Evolutionary conservation across 2,888 invertebrate genomes (phyloP).

Genomic region (Drosophila neotestacea): DNA sequence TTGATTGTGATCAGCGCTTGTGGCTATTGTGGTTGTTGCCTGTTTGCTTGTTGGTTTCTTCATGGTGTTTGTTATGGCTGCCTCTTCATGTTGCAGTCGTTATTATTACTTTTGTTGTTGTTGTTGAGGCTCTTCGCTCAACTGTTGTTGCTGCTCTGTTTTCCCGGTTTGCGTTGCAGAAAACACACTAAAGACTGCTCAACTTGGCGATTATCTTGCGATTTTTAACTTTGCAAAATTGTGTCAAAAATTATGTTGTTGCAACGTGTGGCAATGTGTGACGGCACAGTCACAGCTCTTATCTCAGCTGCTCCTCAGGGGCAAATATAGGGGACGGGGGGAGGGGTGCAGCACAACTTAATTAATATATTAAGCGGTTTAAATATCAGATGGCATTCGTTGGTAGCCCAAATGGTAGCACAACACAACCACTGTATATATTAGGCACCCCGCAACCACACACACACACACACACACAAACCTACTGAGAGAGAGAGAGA

Average conservation of each 20-base stretch:
- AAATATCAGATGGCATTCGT: conserved; percentile 43
- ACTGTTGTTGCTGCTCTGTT: conserved; percentile 11
- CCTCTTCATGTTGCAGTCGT: conserved; percentile 55
- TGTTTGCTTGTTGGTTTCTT: conserved; percentile 43
- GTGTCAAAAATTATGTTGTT: conserved; percentile 80
- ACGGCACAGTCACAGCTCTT: conserved; percentile 21
- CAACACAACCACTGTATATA: conserved; percentile 43
- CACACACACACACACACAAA: conserved; percentile 27
- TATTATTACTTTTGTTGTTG: conserved; percentile 30
- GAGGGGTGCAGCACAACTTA: conserved; percentile 60
- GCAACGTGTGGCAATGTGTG: conserved; percentile 37
- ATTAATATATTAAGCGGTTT: conserved; percentile 66
- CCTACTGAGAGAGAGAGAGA: conserved; percentile 16
- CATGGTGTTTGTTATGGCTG: conserved; percentile 71
- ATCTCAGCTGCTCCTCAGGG: conserved; percentile 5
- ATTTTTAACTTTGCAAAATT: conserved; percentile 68
- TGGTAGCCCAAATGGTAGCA: conserved; percentile 55
- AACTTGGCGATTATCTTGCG: conserved; percentile 57
- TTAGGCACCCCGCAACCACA: conserved; percentile 50
- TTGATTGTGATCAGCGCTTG: conserved; percentile 77
- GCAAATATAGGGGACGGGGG: neutral
- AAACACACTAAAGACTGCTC: conserved; percentile 32
- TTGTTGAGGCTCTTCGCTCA: neutral
- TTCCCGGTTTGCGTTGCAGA: conserved; percentile 24
- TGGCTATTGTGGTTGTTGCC: conserved; percentile 60